phyloP scores from a whole-genome alignment of 1,140 invertebrate genomes.

The Parasteatoda tepidariorum region DNA sequence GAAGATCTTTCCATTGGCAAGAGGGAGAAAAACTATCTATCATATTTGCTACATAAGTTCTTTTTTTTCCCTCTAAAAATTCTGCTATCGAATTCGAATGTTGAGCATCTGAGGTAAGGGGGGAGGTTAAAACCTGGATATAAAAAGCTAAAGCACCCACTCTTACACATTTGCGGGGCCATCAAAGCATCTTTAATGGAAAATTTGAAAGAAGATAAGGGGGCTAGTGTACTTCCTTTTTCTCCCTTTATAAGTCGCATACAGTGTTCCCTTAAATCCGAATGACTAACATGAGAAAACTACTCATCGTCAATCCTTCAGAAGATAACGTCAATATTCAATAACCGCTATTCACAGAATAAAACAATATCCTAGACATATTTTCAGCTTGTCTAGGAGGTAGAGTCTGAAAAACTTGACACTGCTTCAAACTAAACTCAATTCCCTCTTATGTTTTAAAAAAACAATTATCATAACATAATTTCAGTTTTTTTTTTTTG shows the following conservation, averaged over 20 bases:
- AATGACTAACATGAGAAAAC: slow-evolving; percentile 57
- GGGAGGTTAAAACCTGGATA: slow-evolving; percentile 17
- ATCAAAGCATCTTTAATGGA: slow-evolving; percentile 58
- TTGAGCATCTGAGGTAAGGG: neutral
- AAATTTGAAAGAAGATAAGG: slow-evolving; percentile 49
- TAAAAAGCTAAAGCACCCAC: slow-evolving; percentile 34
- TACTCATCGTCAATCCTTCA: slow-evolving; percentile 35
- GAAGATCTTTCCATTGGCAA: neutral
- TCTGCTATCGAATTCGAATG: neutral
- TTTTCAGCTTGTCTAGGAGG: neutral
- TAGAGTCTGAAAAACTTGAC: neutral
- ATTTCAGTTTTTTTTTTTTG: too few relatives aligned
- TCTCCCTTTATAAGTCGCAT: slow-evolving; percentile 27
- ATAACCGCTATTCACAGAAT: neutral
- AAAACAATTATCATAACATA: too few relatives aligned
- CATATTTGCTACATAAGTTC: too few relatives aligned
- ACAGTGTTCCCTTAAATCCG: slow-evolving; percentile 48
- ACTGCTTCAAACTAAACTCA: too few relatives aligned
- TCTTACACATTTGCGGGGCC: slow-evolving; percentile 35
- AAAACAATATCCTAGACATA: neutral
- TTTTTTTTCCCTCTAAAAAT: neutral
- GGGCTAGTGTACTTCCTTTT: neutral
- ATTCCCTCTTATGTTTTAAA: too few relatives aligned
- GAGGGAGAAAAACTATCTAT: too few relatives aligned
- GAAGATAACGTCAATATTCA: neutral